Conservation (phyloP, 2,113 vertebrate genomes). For the Okapia johnstoni region DNA sequence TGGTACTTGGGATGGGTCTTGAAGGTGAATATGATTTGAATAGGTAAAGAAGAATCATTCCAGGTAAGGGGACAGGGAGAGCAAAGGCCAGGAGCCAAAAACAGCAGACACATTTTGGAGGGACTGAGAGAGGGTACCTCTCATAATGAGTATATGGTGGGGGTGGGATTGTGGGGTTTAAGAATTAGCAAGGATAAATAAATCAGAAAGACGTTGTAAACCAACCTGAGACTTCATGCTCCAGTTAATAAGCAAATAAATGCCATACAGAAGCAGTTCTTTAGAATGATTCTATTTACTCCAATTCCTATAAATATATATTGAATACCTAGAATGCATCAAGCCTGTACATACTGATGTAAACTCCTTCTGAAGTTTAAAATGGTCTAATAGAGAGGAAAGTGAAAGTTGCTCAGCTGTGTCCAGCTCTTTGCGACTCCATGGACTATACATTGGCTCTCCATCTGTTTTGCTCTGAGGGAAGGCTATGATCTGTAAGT, state of each 20-base stretch:
- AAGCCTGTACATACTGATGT: neutral
- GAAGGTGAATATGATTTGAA: neutral
- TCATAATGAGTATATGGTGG: rapidly evolving
- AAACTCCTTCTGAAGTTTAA: neutral
- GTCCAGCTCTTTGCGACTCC: neutral
- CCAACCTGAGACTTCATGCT: neutral
- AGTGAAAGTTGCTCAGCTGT: no score
- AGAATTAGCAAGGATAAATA: neutral
- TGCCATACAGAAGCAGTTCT: neutral
- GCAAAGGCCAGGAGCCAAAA: neutral
- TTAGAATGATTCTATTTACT: neutral
- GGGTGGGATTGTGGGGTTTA: neutral
- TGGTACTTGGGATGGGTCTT: neutral
- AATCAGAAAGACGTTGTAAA: neutral
- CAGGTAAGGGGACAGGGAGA: neutral
- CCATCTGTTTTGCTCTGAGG: neutral
- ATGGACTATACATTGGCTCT: neutral
- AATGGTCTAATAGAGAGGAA: neutral
- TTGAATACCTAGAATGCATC: neutral
- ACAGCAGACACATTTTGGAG: neutral
- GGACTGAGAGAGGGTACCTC: neutral
- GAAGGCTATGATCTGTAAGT: neutral
- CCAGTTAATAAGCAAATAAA: neutral
- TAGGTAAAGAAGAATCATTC: neutral
- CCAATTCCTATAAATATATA: neutral